phyloP scores from a whole-genome alignment of 2,797 vertebrate species.

The Tragelaphus eurycerus region DNA sequence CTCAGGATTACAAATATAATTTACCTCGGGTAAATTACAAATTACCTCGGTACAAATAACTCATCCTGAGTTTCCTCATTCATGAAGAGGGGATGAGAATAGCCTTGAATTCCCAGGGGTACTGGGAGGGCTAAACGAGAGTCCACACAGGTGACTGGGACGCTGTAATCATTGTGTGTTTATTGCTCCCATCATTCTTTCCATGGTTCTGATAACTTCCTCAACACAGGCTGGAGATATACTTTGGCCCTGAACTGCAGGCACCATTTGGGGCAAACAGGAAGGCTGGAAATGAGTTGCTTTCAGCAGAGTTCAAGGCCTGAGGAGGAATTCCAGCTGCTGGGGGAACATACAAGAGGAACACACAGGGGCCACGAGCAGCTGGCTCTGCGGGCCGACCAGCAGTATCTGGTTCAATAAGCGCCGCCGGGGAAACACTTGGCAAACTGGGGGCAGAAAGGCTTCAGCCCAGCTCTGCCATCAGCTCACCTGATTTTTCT shows the following conservation, averaged over 20 bases:
- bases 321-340: not conserved
- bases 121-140: not conserved
- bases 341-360: not conserved
- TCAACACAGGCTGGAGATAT: not conserved
- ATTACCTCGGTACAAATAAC: not conserved
- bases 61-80: not conserved
- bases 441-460: not conserved
- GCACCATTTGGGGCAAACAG: not conserved
- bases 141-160: fast-evolving
- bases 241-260: conserved; percentile 27
- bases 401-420: not conserved
- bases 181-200: not conserved
- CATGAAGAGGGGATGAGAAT: not conserved
- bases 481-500: not conserved
- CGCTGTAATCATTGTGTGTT: fast-evolving
- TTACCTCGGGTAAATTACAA: too few species aligned
- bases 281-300: not conserved
- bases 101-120: not conserved
- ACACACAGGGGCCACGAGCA: fast-evolving
- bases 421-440: not conserved
- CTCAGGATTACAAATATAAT: not conserved
- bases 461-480: not conserved
- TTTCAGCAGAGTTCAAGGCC: not conserved
- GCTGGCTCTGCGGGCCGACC: not conserved
- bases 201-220: not conserved